These are phyloP conservation scores for Mesoclemmys tuberculata DNA, from an alignment of 2,113 vertebrate species.

Conservation along the genomic window DNA sequence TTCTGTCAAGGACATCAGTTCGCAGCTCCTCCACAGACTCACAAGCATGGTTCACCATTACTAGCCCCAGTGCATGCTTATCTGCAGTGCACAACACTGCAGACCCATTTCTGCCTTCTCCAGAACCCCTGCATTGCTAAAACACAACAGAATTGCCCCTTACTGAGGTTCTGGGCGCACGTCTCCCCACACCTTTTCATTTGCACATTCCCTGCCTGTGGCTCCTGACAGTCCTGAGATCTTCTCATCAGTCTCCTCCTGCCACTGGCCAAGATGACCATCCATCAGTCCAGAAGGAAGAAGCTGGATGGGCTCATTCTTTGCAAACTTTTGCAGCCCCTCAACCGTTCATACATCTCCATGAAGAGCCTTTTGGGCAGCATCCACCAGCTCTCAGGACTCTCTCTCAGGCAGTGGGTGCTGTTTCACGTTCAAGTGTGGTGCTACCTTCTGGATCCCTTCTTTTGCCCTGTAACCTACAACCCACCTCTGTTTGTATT, in stretches of 20 bases:
- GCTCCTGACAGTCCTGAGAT: background rate
- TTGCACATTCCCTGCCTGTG: background rate
- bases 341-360: background rate
- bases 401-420: background rate
- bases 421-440: background rate
- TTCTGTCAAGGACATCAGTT: no score
- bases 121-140: no score
- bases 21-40: no score
- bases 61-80: no score
- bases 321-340: background rate
- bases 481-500: background rate
- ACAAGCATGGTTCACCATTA: no score
- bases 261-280: background rate
- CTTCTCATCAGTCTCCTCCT: background rate
- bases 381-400: background rate
- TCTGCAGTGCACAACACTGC: no score
- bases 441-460: background rate
- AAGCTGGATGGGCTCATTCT: background rate
- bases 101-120: no score
- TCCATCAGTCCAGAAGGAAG: background rate
- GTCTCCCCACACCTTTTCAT: background rate
- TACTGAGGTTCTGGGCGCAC: background rate
- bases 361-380: background rate
- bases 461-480: background rate
- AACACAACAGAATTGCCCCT: no score